Evolutionary conservation across 2,113 vertebrate species (phyloP), one percentile per base, ranked within the genome.

Genomic region (Centrocercus urophasianus): DNA sequence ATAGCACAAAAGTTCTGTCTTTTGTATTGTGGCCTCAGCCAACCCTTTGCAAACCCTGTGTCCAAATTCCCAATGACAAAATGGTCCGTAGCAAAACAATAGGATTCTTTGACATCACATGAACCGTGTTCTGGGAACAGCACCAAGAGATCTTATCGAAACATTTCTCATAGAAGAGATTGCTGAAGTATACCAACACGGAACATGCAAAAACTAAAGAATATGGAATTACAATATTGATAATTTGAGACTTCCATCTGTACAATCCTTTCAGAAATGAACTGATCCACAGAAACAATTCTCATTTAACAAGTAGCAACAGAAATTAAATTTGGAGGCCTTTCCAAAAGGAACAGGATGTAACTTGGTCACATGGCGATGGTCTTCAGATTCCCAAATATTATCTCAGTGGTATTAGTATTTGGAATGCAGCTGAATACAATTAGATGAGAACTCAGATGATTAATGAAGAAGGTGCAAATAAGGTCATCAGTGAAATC

Each of bases 51-150:
- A 92, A 97, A 96, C 21, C 96, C 97, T 60, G 96, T 95, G 66
- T 97, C 96, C 95, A 98, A 95, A 94, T 98, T 97, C 97, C 97
- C 98, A 59, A 92, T 91, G 85, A 98, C 96, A 96, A 98, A 96
- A 93, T 98, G 96, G 77, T 97, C 97, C 95, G 98, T 98, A 96
- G 40, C 89, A 90, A 92, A 92, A 80, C 38, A 54, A 91, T 78
- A 89, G 82, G 76, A 87, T 93, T 95, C 86, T 91, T 64, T 96
- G 79, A 71, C 90, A 80, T 91, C 92, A 86, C 87, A 88, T 86
- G 64, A 95, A 90, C 56, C 71, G 48, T 54, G 83, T 89, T 93
- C 95, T 94, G 95, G 96, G 95, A 96, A 90, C 88, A 74, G 93
- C 72, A 92, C 77, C 88, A 96, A 86, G 88, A 96, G 90, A 93